Conservation (phyloP, 92 coral and sea anemone genomes). For the Paramuricea clavata region DNA sequence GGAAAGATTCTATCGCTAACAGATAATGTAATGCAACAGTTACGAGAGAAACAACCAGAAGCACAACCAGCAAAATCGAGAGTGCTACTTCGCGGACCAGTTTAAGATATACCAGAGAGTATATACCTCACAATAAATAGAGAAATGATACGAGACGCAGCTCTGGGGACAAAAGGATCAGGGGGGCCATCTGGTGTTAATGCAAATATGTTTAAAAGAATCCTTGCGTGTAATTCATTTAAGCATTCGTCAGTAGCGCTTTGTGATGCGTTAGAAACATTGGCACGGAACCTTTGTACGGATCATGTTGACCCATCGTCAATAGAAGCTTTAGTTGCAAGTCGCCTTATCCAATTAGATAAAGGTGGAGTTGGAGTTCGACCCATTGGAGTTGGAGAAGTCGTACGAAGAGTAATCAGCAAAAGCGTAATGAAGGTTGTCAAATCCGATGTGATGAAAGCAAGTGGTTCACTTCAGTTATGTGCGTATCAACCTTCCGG, state of each 20-base stretch:
- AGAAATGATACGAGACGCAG: conserved; percentile 57
- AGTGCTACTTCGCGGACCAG: conserved; percentile 48
- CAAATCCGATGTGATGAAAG: too few relatives aligned
- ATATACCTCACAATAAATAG: conserved; percentile 50
- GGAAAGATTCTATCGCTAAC: conserved; percentile 60
- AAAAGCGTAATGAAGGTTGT: too few relatives aligned
- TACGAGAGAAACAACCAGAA: conserved; percentile 64
- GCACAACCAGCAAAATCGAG: conserved; percentile 55
- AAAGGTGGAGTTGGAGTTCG: conserved; percentile 38
- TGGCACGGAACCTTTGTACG: neutral
- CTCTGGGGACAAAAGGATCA: conserved; percentile 61
- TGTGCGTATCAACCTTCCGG: too few relatives aligned
- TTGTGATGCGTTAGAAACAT: conserved; percentile 21
- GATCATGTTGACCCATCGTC: too few relatives aligned
- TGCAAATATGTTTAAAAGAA: conserved; percentile 53
- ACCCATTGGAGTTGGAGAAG: too few relatives aligned
- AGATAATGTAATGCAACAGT: conserved; percentile 70
- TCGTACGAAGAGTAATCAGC: too few relatives aligned
- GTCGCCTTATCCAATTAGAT: conserved; percentile 40
- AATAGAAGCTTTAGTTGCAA: too few relatives aligned
- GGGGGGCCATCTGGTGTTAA: conserved; percentile 68
- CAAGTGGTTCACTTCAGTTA: conserved; percentile 37
- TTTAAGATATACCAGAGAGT: conserved; percentile 43
- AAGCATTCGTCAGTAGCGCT: too few relatives aligned
- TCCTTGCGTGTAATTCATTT: conserved; percentile 59